These are phyloP conservation scores for Cyprinodon tularosa DNA, from an alignment of 2,113 vertebrate genomes.

Conservation along the genomic window DNA sequence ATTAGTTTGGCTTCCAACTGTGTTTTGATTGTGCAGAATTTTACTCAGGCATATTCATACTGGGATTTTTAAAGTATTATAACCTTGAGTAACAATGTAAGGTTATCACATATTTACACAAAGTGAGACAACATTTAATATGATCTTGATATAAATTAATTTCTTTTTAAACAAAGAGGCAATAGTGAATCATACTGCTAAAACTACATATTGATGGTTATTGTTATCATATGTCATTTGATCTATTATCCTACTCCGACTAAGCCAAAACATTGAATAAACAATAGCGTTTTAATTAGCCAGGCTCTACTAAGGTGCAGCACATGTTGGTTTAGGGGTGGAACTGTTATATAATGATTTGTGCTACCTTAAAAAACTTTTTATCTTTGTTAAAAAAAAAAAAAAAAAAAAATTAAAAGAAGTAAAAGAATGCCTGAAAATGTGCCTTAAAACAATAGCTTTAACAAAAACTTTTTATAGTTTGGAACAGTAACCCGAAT, in stretches of 20 bases:
- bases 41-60: slow-evolving; percentile 15
- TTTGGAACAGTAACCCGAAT: neutral
- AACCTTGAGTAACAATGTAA: neutral
- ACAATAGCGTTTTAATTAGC: too few species aligned
- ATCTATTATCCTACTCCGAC: neutral
- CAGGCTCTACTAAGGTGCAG: neutral
- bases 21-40: slow-evolving; percentile 37
- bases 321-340: neutral
- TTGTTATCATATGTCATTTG: neutral
- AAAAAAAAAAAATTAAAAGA: too few species aligned
- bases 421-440: too few species aligned
- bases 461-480: neutral
- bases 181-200: neutral
- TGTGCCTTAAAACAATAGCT: neutral
- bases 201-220: neutral
- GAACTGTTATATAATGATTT: neutral
- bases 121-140: neutral
- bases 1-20: slow-evolving; percentile 40
- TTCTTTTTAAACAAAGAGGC: neutral
- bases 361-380: neutral
- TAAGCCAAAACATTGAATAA: too few species aligned
- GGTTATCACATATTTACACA: neutral
- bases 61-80: neutral
- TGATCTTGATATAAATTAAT: neutral
- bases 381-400: neutral